These are phyloP conservation scores for Drosophila meridionalis DNA, from an alignment of 2,888 invertebrate genomes.

Conservation along the genomic window DNA sequence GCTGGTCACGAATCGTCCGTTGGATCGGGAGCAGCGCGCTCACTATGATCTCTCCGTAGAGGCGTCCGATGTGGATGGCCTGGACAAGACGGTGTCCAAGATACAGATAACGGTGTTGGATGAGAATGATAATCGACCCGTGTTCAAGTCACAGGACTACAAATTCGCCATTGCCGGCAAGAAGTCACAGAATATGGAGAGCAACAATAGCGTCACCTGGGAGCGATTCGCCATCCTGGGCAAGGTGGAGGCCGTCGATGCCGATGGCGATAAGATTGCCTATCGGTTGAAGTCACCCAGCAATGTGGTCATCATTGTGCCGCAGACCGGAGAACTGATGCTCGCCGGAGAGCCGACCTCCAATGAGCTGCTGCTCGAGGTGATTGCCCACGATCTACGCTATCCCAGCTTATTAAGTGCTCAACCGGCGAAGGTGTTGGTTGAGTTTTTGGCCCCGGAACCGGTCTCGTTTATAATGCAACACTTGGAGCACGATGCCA, in stretches of 20 bases:
- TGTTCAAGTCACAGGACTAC: conserved; percentile 92
- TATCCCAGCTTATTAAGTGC: conserved; percentile 90
- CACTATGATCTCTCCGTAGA: conserved; percentile 91
- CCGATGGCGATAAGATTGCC: conserved; percentile 96
- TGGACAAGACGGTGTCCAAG: conserved; percentile 92
- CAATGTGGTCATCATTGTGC: conserved; percentile 94
- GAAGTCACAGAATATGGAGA: conserved; percentile 86
- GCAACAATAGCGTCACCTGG: conserved; percentile 88
- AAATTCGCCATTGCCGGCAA: conserved; percentile 91
- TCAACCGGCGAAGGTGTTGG: conserved; percentile 90
- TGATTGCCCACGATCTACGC: conserved; percentile 93
- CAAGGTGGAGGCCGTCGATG: conserved; percentile 93
- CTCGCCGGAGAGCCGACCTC: conserved; percentile 91
- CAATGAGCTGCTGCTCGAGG: conserved; percentile 88
- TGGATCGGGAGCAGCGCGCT: conserved; percentile 92
- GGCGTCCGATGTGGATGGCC: conserved; percentile 91
- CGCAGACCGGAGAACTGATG: conserved; percentile 96
- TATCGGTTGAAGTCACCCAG: conserved; percentile 93
- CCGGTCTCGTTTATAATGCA: conserved; percentile 88
- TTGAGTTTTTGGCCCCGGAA: conserved; percentile 89
- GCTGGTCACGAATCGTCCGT: conserved; percentile 90
- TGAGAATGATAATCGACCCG: conserved; percentile 96
- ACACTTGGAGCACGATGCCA: conserved; percentile 85
- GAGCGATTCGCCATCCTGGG: conserved; percentile 93
- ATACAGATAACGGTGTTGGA: conserved; percentile 92